Conservation (phyloP, 1,140 invertebrate species). For the Thaumatotibia leucotreta region DNA sequence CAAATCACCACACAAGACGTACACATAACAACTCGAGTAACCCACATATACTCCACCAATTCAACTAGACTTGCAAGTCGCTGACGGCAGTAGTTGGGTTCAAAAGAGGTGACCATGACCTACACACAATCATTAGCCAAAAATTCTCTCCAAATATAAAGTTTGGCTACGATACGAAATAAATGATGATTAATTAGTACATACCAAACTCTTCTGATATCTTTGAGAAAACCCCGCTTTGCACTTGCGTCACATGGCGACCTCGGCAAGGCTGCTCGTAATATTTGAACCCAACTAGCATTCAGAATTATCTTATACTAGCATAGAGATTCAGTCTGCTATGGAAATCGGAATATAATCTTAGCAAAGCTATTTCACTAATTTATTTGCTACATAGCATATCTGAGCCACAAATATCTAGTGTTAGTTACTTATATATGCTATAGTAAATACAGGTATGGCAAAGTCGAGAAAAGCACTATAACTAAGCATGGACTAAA, state of each 20-base stretch:
- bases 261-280: not conserved
- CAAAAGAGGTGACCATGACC: not conserved
- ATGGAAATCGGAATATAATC: too few species aligned
- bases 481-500: too few species aligned
- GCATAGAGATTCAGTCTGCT: not conserved
- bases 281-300: not conserved
- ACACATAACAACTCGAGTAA: not conserved
- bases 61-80: not conserved
- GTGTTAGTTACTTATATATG: slow-evolving; percentile 32
- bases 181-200: too few species aligned
- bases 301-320: not conserved
- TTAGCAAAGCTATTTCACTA: not conserved
- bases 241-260: not conserved
- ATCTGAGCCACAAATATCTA: not conserved
- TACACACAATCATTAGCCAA: too few species aligned
- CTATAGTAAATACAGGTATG: too few species aligned
- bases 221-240: not conserved
- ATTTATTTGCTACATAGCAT: not conserved
- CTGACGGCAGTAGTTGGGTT: not conserved
- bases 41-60: not conserved
- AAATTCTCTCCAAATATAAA: too few species aligned
- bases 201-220: too few species aligned
- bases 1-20: not conserved
- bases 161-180: too few species aligned
- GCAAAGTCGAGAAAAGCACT: too few species aligned